phyloP scores from a whole-genome alignment of 2,113 vertebrate species.

The Salvelinus fontinalis region DNA sequence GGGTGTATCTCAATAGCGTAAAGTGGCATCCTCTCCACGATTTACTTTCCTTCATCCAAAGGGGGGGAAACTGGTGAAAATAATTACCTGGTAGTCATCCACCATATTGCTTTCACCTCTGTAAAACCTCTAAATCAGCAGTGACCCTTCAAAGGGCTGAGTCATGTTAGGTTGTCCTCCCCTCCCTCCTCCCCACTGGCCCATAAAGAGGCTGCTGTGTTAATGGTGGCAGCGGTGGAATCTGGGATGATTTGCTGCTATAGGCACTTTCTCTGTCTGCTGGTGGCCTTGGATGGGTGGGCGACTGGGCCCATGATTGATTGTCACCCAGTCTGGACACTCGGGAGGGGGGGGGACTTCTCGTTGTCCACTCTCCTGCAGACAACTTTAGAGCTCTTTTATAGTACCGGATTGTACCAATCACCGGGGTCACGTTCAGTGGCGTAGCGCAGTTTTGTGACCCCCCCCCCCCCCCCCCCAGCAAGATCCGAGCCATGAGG shows the following conservation, averaged over 20 bases:
- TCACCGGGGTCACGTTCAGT: not conserved
- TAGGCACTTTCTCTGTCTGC: conserved; percentile 16
- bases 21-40: too few species aligned
- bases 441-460: too few species aligned
- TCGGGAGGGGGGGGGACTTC: not conserved
- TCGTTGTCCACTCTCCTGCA: conserved; percentile 10
- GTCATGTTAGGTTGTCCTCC: conserved; percentile 35
- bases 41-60: too few species aligned
- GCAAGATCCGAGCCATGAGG: too few species aligned
- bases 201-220: conserved; percentile 37
- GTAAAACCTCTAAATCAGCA: conserved; percentile 38
- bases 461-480: too few species aligned
- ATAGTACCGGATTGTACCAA: conserved; percentile 7
- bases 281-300: conserved; percentile 48
- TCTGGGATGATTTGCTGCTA: conserved; percentile 50
- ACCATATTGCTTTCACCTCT: not conserved
- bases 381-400: conserved; percentile 25
- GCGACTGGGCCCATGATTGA: too few species aligned
- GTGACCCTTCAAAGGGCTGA: conserved; percentile 40
- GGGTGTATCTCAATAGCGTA: too few species aligned
- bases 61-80: too few species aligned
- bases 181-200: not conserved
- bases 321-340: not conserved
- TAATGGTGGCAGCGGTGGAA: conserved; percentile 44
- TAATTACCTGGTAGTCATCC: too few species aligned